A percentile compares a stretch with the other conserved stretches of the same genome.
Conservation (phyloP, 1,140 invertebrate genomes). For the Drosophila fuyamai region DNA sequence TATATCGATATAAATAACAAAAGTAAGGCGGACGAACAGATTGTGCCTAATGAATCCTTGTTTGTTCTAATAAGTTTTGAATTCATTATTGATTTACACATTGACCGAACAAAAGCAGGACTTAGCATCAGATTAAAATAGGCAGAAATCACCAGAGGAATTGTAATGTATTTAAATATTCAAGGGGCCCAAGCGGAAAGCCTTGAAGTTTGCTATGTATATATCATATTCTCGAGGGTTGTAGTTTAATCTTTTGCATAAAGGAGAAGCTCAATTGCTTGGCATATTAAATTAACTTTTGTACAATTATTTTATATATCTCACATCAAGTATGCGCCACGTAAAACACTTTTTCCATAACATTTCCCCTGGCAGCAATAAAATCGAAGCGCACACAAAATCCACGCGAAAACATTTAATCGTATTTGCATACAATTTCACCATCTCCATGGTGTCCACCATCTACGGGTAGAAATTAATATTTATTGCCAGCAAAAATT, state of each 20-base stretch:
- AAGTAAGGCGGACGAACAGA: constrained; percentile 23
- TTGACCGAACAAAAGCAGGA: constrained; percentile 28
- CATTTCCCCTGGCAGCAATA: constrained; percentile 18
- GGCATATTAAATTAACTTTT: constrained; percentile 17
- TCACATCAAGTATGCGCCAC: constrained; percentile 29
- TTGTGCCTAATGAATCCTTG: constrained; percentile 75
- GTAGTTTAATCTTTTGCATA: constrained; percentile 32
- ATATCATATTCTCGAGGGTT: neutral
- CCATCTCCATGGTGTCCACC: neutral
- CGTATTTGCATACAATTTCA: constrained; percentile 67
- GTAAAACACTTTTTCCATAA: constrained; percentile 13
- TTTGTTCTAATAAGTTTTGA: constrained; percentile 72
- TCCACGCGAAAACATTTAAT: constrained; percentile 71
- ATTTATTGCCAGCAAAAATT: constrained; percentile 50
- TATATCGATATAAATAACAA: constrained; percentile 82
- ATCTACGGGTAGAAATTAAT: constrained; percentile 13
- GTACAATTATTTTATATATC: neutral
- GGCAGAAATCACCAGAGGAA: constrained; percentile 27
- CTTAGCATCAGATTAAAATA: constrained; percentile 31
- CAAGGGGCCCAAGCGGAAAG: constrained; percentile 3
- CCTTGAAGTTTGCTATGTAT: neutral
- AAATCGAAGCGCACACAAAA: constrained; percentile 32
- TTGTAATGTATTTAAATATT: constrained; percentile 28
- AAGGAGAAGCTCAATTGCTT: constrained; percentile 12
- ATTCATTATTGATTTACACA: constrained; percentile 67